Base-by-base conservation (phyloP, 2,113 vertebrate species). In the Mormyrus lacerda region DNA sequence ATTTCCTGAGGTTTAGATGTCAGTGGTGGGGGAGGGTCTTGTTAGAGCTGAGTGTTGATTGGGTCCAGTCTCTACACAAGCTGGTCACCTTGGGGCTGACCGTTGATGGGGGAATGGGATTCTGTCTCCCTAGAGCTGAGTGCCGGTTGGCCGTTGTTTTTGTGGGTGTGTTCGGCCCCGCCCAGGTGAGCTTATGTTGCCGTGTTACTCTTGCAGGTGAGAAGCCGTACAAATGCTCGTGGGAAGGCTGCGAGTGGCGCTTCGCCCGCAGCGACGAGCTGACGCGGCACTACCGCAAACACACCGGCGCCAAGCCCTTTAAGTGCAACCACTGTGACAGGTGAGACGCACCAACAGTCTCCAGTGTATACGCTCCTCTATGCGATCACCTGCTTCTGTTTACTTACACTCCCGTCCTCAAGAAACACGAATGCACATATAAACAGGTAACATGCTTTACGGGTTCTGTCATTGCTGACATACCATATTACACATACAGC, bases 321-420 rank as follows among this genome's bases (percentile, higher is more conserved):
- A 99, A 99, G 96, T 99, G 98, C 96, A 98, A 98, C 97, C 98
- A 99, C 96, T 99, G 98, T 94, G 98, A 99, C 98, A 99, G 98
- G 98, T 99, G 95, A 97, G 92, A 90, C 47, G 90, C n/a, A 45
- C 39, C 13, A 2, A 58, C 53, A 2, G 17, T n/a, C n/a, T 4
- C 50, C 35, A 0, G 19, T 6, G 7, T 8, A 47, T 1, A 0
- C 8, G 3, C 82, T 47, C 8, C 19, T 84, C 42, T 9, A 8
- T 10, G 19, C 35, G 19, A 7, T 42, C 76, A 82, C 76, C 11
- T 45, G 44, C 69, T 76, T 39, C 69, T 39, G 31, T 39, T 76
- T 76, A 76, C 31, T 31, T 21, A 47, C 8, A 83, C 39, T 45
- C 39, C 79, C 7, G 10, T n/a, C 24, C 11, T 10, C 39, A 44